Base-by-base conservation (phyloP, 1,140 invertebrate genomes). In the Conus betulinus region DNA sequence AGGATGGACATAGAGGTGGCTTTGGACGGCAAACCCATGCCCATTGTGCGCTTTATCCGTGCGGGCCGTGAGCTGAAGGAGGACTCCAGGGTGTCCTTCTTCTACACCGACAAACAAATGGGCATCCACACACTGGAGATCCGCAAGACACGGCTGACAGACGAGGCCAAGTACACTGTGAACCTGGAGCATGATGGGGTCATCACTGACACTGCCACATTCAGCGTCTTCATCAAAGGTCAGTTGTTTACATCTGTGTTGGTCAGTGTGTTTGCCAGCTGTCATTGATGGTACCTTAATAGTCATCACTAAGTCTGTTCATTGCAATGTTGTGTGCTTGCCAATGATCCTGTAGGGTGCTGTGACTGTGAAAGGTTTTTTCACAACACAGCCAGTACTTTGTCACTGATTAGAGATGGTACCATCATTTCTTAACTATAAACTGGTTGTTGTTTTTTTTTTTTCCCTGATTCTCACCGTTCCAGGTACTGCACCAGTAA, bases 131-230 rank as follows among this genome's bases (percentile, higher is more conserved):
- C 98, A 51, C 96, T 99, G 82, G 98, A 98, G 95, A 99, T 99
- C 96, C 97, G 98, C 92, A 99, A 99, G 96, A 97, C 98, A 90
- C 99, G 99, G 95, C 97, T 98, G 20, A 98, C 98, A 93, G 99
- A 99, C 97, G 99, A 99, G 96, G 98, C 98, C 60, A 98, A 98
- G 94, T 99, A 99, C 96, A 98, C 97, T 94, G 96, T 99, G 92
- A 97, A 98, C 85, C 97, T 99, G 87, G 97, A 97, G 93, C 99
- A 99, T 87, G 97, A 99, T 93, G 99, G 99, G 88, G 98, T 99
- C 94, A 97, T 97, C 0, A 92, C 93, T 52, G 95, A 95, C 87
- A 91, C 93, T 82, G 98, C 98, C 88, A 98, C 99, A 94, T 98
- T 98, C 96, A 97, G 97, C 93, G 96, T 99, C 90, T 99, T 99